Percentiles rank a stretch among this genome's conserved stretches.
Conservation (phyloP, 1,140 invertebrate genomes). For the Aphaenogaster rudis region DNA sequence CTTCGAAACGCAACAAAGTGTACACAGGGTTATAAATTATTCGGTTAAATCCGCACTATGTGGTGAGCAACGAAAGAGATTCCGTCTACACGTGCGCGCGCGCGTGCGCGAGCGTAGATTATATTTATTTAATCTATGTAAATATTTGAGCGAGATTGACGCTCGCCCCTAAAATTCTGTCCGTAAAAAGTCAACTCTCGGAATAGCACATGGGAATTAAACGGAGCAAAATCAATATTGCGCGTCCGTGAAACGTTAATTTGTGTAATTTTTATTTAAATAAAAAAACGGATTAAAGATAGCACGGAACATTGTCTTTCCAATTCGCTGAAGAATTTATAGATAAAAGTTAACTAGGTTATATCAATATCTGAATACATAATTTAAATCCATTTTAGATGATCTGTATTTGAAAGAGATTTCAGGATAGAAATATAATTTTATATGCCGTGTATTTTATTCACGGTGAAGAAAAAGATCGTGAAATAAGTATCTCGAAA, state of each 20-base stretch:
- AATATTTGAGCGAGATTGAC: background rate
- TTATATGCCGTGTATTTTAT: background rate
- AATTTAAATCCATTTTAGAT: background rate
- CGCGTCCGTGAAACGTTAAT: background rate
- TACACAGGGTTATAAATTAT: constrained; percentile 42
- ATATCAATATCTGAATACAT: background rate
- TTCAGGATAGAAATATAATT: background rate
- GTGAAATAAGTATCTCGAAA: too few relatives aligned
- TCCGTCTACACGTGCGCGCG: background rate
- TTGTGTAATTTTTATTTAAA: background rate
- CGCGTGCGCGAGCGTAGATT: background rate
- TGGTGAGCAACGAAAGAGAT: background rate
- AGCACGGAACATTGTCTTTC: too few relatives aligned
- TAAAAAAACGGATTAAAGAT: background rate
- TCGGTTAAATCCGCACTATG: constrained; percentile 15
- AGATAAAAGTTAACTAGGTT: background rate
- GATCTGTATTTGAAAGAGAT: background rate
- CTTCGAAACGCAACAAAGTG: constrained; percentile 54
- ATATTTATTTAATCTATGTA: background rate
- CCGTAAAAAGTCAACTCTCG: background rate
- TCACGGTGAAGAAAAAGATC: too few relatives aligned
- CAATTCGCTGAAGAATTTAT: background rate
- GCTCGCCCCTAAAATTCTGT: background rate
- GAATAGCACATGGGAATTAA: background rate
- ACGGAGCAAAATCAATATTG: background rate